Evolutionary conservation across 2,113 vertebrate genomes (phyloP), one percentile per base, ranked within the genome.

Genomic region (Tautogolabrus adspersus): DNA sequence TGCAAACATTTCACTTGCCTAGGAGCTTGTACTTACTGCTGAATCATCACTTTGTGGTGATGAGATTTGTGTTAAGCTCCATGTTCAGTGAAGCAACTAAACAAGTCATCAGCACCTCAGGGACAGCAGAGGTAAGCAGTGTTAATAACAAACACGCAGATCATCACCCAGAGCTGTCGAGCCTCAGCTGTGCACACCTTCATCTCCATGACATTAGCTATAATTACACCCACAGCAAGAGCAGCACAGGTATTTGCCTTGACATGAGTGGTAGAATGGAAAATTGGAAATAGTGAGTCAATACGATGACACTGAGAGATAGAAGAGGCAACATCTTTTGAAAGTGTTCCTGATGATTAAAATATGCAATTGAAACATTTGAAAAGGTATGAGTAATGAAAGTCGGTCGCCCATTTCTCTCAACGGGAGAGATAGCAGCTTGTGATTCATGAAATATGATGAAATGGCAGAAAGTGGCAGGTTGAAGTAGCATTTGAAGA

Each of bases 31-130:
- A 11, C 47, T 58, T 47, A 69, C 34, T 77, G 51, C 70, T 84
- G 80, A 85, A 68, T 85, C 87, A 82, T 80, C 76, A 59, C 62
- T n/a, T 51, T 83, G 73, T 3, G 12, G 26, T 22, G 84, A 89
- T 82, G 79, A 75, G 70, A 83, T 87, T 75, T 79, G 71, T 47
- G 34, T 61, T 54, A 72, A 82, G 68, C 74, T 62, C 47, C 11
- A 1, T 85, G 79, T 82, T 89, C 61, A 65, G 61, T 89, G 86
- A 81, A 66, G 90, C 80, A 81, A 62, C 68, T 34, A 6, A 83
- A 60, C 83, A 85, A 82, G 81, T 76, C 69, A 73, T 89, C 72
- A 77, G 57, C 77, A 73, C 76, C 77, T 75, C 26, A 44, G 71
- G 69, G 71, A 81, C 70, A 55, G 56, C 34, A 18, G 38, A 66